Percentiles rank a stretch among this genome's conserved stretches.
Conservation (phyloP, 2,113 vertebrate genomes). For the Oreamnos americanus region DNA sequence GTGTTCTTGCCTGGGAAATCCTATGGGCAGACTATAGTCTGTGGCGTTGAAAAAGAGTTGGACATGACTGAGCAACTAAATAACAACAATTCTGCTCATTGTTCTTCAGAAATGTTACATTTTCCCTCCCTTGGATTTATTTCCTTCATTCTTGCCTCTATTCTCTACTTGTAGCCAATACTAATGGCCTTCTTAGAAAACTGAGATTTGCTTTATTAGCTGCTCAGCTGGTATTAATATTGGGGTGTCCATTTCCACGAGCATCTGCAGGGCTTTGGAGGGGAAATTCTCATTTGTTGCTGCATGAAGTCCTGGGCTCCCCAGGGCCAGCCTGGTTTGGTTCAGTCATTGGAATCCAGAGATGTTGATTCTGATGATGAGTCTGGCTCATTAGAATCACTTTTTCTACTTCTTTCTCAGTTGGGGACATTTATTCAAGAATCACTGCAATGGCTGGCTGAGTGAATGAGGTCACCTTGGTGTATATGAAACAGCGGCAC, state of each 20-base stretch:
- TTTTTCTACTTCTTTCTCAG: slow-evolving; percentile 70
- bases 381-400: slow-evolving; percentile 56
- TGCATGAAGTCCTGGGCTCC: slow-evolving; percentile 42
- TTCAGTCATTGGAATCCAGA: background rate
- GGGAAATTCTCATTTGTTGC: background rate
- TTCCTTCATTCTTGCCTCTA: background rate
- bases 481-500: slow-evolving; percentile 51
- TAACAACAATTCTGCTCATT: background rate
- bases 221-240: background rate
- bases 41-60: background rate
- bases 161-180: background rate
- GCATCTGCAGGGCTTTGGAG: background rate
- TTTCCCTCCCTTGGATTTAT: background rate
- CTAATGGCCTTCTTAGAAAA: background rate
- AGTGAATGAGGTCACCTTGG: slow-evolving; percentile 72
- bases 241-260: slow-evolving; percentile 24
- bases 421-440: slow-evolving; percentile 74
- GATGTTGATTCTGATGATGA: slow-evolving; percentile 54
- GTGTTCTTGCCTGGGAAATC: background rate
- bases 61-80: background rate
- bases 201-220: slow-evolving; percentile 3
- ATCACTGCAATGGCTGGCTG: slow-evolving; percentile 66
- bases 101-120: background rate
- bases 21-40: background rate
- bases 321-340: slow-evolving; percentile 3